A percentile compares a stretch with the other conserved stretches of the same genome.
Conservation (phyloP, 1,140 invertebrate species). For the Panagrolaimus sp. region DNA sequence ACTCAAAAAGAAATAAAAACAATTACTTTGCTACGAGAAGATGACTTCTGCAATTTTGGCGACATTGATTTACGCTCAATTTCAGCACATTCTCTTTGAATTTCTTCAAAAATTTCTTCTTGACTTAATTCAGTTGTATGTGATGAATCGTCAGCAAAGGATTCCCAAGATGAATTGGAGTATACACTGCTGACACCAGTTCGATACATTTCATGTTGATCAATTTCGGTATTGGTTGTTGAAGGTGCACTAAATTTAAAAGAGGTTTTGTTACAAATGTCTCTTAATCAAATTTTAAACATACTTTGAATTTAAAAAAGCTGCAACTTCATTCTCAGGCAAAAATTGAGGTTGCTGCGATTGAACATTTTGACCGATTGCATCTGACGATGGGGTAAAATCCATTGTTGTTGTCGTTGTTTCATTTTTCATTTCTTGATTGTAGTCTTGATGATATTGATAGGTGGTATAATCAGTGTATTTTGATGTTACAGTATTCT, state of each 20-base stretch:
- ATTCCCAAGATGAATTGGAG: constrained; percentile 16
- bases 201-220: constrained; percentile 1
- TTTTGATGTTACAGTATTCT: too few relatives aligned
- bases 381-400: too few relatives aligned
- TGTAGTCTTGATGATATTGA: too few relatives aligned
- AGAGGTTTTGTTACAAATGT: background rate
- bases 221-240: background rate
- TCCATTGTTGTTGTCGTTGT: too few relatives aligned
- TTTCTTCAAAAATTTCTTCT: constrained; percentile 40
- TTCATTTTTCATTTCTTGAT: too few relatives aligned
- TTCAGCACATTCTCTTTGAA: constrained; percentile 40
- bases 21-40: constrained; percentile 7
- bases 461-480: too few relatives aligned
- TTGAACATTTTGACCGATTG: too few relatives aligned
- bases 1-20: constrained; percentile 16
- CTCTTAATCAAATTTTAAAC: background rate
- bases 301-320: too few relatives aligned
- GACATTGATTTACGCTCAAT: constrained; percentile 36
- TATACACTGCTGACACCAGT: background rate
- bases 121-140: constrained; percentile 21
- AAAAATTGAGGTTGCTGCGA: too few relatives aligned
- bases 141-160: constrained; percentile 14
- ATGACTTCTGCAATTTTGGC: background rate
- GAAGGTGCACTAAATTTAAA: background rate
- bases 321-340: too few relatives aligned